Base-by-base conservation (phyloP, 2,113 vertebrate species). In the Leuciscus idus region DNA sequence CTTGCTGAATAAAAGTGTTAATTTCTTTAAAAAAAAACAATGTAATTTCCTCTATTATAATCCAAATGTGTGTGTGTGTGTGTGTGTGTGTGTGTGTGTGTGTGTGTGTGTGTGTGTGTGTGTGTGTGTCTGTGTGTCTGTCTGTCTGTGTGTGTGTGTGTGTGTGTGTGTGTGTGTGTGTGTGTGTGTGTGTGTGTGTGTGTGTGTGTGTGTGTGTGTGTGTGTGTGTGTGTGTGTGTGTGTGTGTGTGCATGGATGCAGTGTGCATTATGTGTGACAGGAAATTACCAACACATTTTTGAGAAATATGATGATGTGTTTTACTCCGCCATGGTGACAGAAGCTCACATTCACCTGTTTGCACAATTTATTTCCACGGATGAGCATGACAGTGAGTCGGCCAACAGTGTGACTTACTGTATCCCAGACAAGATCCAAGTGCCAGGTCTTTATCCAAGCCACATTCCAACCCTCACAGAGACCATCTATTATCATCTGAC, bases 401-500 rank as follows among this genome's bases (percentile, higher is more conserved):
- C 28, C 75, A 86, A 36, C 59, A 68, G 39, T 11, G 43, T 68
- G 68, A 62, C 23, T 36, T 50, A 33, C 62, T 73, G 28, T 80
- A 7, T 76, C 73, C 66, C n/a, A 39, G 72, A 43, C 72, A 62
- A 36, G 52, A 61, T n/a, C 1, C 55, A 59, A 13, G 68, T 19
- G 5, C 10, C 52, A 61, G 26, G 43, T 52, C 48, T 66, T 36
- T 30, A 72, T 61, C 36, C 68, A 28, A 39, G 26, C 5, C 59
- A 64, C 70, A 39, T 81, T 30, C 43, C 26, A 61, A 19, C n/a
- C 61, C 21, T 26, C 61, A 50, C 62, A 48, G 48, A 30, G 26
- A 4, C 28, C n/a, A 48, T 61, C 70, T 61, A 73, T 84, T 43
- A 86, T 64, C 61, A 11, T 43, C 46, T 86, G 46, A 81, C 66